Percentiles rank a stretch among this genome's conserved stretches.
These are phyloP conservation scores for Pipra filicauda DNA, from an alignment of 2,113 vertebrate species.

Conservation along the genomic window DNA sequence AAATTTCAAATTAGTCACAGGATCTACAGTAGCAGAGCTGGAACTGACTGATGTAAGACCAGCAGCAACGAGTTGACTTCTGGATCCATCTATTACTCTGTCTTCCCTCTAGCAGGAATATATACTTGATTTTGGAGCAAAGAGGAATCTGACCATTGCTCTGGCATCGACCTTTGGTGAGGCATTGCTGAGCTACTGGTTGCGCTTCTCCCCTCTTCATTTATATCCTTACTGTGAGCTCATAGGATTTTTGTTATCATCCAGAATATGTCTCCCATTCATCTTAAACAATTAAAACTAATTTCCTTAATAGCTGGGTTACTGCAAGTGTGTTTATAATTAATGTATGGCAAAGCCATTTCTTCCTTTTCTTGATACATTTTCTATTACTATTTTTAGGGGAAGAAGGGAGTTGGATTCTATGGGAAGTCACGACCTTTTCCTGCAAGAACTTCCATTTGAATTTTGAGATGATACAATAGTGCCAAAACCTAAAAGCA, in stretches of 20 bases:
- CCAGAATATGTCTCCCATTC: neutral
- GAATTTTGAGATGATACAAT: neutral
- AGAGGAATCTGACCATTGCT: neutral
- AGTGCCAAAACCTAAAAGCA: neutral
- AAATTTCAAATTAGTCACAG: neutral
- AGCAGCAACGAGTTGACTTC: neutral
- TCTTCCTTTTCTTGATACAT: neutral
- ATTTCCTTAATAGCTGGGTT: neutral
- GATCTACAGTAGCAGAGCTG: neutral
- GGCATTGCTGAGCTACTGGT: neutral
- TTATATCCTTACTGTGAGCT: neutral
- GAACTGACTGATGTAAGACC: neutral
- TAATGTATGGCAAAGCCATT: neutral
- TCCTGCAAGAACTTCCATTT: neutral
- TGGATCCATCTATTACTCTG: neutral
- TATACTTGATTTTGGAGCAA: neutral
- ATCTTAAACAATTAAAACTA: neutral
- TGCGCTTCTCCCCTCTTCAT: neutral
- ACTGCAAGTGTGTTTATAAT: neutral
- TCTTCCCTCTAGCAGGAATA: neutral
- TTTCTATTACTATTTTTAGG: neutral
- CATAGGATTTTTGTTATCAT: neutral
- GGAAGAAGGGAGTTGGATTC: neutral
- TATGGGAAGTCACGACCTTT: neutral
- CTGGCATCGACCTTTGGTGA: neutral